phyloP scores from a whole-genome alignment of 1,140 invertebrate species.

The Hesperophylax magnus region DNA sequence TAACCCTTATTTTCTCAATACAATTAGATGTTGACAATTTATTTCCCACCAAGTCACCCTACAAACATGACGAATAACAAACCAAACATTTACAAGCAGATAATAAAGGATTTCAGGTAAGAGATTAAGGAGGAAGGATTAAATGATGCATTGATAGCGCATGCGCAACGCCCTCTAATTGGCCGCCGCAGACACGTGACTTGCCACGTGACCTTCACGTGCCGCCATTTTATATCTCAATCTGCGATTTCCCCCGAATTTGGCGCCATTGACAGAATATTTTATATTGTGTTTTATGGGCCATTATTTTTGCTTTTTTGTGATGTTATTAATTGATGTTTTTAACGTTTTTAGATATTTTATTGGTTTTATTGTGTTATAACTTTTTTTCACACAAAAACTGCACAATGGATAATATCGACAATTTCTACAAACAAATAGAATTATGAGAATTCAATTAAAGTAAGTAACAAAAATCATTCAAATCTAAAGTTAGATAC shows the following conservation, averaged over 20 bases:
- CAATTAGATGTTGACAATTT: too few species aligned
- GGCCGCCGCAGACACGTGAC: conserved; percentile 48
- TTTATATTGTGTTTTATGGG: not conserved
- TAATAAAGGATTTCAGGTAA: conserved; percentile 22
- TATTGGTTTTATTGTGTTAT: too few species aligned
- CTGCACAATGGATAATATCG: too few species aligned
- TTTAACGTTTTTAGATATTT: too few species aligned
- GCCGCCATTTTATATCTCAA: conserved; percentile 20
- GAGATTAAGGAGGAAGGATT: conserved; percentile 11
- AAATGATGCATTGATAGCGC: conserved; percentile 40
- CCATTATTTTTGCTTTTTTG: not conserved
- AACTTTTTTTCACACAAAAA: too few species aligned
- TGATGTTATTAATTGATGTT: too few species aligned
- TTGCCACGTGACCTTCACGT: conserved; percentile 41
- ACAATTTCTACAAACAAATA: too few species aligned
- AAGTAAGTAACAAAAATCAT: too few species aligned
- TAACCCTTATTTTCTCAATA: too few species aligned
- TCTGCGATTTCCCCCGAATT: conserved; percentile 1
- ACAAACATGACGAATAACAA: not conserved
- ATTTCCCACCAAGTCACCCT: too few species aligned
- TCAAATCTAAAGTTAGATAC: too few species aligned
- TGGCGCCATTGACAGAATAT: not conserved
- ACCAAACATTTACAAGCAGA: not conserved
- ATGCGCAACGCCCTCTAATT: conserved; percentile 43
- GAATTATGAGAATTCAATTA: too few species aligned